Evolutionary conservation across 2,113 vertebrate genomes (phyloP), one percentile per base, ranked within the genome.

Genomic region (Halcyon senegalensis): DNA sequence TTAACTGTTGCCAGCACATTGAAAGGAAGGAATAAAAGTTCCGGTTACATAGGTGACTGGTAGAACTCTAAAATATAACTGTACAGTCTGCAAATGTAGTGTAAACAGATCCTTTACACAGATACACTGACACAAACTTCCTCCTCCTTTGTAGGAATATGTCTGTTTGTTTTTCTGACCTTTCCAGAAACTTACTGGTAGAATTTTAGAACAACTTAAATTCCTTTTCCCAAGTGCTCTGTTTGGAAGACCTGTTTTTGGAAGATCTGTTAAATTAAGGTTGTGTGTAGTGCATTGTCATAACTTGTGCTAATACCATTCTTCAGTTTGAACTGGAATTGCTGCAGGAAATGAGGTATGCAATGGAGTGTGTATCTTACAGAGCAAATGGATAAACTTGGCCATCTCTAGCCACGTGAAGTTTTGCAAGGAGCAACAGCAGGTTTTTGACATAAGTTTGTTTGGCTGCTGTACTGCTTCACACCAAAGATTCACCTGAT

Each of bases 1-100:
- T 67, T 64, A 23, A 60, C 74, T 72, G 9, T 64, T 7, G 6
- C 23, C 21, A 31, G 18, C 25, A 13, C 0, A 0, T 30, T 84
- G 39, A 82, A 87, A 82, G 21, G n/a, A 70, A 59, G 53, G 59
- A 56, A 13, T 60, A 48, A 70, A 81, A 75, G 24, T 78, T 74
- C 21, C 74, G 56, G 24, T 55, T 86, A 28, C 35, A 9, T 15
- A 37, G 63, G 35, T 53, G 19, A 13, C n/a, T 18, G 4, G 13
- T 75, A 27, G 16, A 87, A 31, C 28, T 75, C 27, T 82, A 11
- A 82, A 43, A 50, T 46, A 46, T 41, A 90, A 30, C 21, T 67
- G 15, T 73, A 8, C 4, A 19, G 20, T 43, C 25, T 88, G 46
- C 75, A 73, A 80, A 35, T 10, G 35, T 59, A 37, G 5, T 11